Evolutionary conservation across 2,888 invertebrate genomes (phyloP).

Genomic region (Boloria euphrosyne): DNA sequence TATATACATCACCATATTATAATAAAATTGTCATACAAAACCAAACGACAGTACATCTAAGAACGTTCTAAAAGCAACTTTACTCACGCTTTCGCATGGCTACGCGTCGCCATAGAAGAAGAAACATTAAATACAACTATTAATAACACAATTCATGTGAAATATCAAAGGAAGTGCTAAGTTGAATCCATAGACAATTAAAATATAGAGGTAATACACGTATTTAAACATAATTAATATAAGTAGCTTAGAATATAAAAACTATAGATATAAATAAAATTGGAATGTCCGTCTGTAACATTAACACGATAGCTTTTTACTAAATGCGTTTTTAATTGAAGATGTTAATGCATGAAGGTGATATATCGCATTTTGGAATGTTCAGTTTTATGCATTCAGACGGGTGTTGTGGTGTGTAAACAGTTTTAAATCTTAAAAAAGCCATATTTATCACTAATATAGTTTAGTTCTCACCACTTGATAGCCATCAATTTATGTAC

Average conservation of each 20-base stretch:
- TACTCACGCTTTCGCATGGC: conserved; percentile 82
- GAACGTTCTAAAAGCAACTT: conserved; percentile 68
- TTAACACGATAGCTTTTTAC: no score
- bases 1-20: conserved; percentile 49
- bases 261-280: no score
- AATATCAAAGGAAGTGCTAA: conserved; percentile 41
- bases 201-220: conserved; percentile 28
- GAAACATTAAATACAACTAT: conserved; percentile 73
- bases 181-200: conserved; percentile 43
- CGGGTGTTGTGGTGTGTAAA: no score
- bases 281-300: no score
- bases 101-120: conserved; percentile 79
- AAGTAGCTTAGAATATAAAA: background rate
- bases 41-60: conserved; percentile 63
- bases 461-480: no score
- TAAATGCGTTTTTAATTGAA: no score
- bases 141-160: conserved; percentile 39
- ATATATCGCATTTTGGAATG: no score
- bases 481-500: no score
- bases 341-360: no score
- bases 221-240: background rate
- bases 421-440: no score
- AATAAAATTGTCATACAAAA: conserved; percentile 47
- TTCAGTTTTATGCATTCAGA: no score
- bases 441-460: no score